phyloP scores from a whole-genome alignment of 2,888 invertebrate species.

The Frankliniella intonsa region DNA sequence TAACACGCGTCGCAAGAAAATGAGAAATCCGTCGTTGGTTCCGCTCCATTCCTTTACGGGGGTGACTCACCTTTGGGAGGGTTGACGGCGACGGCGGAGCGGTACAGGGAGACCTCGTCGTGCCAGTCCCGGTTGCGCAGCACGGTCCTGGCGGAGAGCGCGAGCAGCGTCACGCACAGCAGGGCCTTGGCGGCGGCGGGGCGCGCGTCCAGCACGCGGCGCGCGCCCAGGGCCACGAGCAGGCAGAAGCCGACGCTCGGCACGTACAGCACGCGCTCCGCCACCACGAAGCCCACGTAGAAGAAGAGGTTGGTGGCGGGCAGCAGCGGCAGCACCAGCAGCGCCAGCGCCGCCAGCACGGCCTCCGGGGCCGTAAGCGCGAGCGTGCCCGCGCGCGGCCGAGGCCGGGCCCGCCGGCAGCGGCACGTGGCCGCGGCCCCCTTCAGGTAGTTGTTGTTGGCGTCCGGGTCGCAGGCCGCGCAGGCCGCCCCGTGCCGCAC shows the following conservation, averaged over 20 bases:
- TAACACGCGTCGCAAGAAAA: neutral
- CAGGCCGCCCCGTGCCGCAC: neutral
- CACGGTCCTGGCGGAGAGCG: conserved; percentile 68
- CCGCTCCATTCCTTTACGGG: too few species aligned
- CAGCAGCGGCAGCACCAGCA: conserved; percentile 85
- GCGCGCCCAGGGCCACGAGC: conserved; percentile 69
- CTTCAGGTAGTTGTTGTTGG: conserved; percentile 32
- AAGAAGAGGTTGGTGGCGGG: conserved; percentile 94
- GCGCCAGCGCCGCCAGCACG: conserved; percentile 55
- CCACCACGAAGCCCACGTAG: conserved; percentile 96
- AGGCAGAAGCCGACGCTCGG: conserved; percentile 94
- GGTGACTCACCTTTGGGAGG: conserved; percentile 83
- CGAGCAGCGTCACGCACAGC: conserved; percentile 57
- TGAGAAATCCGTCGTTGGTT: too few species aligned
- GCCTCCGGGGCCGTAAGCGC: conserved; percentile 48
- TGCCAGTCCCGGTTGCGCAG: conserved; percentile 83
- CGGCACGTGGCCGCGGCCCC: conserved; percentile 55
- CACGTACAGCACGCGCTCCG: conserved; percentile 90
- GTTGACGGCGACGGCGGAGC: conserved; percentile 83
- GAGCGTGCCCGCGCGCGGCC: neutral
- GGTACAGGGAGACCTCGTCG: conserved; percentile 85
- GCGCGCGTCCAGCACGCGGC: conserved; percentile 49
- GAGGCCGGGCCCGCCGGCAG: neutral
- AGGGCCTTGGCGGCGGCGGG: conserved; percentile 46
- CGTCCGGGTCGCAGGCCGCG: conserved; percentile 38